Base-by-base conservation (phyloP, 2,797 vertebrate species). In the Ptychadena robeensis region DNA sequence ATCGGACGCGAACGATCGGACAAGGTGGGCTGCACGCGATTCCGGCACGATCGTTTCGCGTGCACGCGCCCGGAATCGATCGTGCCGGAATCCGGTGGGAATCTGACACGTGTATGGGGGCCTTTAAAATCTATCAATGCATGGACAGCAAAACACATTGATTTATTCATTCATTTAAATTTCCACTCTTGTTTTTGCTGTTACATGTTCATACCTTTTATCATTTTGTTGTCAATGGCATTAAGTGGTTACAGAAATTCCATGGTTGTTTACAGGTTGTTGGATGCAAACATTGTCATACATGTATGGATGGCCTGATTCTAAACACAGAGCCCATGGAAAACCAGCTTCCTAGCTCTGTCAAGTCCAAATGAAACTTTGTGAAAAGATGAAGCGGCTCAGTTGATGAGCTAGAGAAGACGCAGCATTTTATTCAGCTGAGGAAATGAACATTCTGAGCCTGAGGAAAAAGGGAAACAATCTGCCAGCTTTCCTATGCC, bases 391-490 rank as follows among this genome's bases (percentile, higher is more conserved):
- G 82, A 85, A 67, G 57, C 25, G 18, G 64, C 37, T 80, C 27
- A 38, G 70, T 44, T 74, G 77, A 80, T 74, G 82, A 84, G 63
- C 76, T 44, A 27, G 34, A 75, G 72, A 80, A 80, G 71, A 69
- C 25, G 37, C 73, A 64, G 78, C 78, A 75, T 76, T 85, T 84
- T 85, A 85, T 85, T 57, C 71, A 32, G 78, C 82, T 85, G 82
- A 85, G 80, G 66, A 85, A 75, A 84, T 84, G 77, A 80, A 84
- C 48, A 80, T 73, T 74, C 27, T 59, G 35, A 80, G 82, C 77
- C 82, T 80, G 32, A 84, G 82, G 82, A 84, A 85, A 85, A 80
- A 71, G 78, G 82, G 78, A 85, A 85, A 85, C 71, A 80, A 85
- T 80, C 80, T 85, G 82, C 78, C 82, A 85, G 78, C 65, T 80